A percentile compares a stretch with the other conserved stretches of the same genome.
Conservation (phyloP, 2,888 invertebrate species). For the Ormyrus nitidulus region DNA sequence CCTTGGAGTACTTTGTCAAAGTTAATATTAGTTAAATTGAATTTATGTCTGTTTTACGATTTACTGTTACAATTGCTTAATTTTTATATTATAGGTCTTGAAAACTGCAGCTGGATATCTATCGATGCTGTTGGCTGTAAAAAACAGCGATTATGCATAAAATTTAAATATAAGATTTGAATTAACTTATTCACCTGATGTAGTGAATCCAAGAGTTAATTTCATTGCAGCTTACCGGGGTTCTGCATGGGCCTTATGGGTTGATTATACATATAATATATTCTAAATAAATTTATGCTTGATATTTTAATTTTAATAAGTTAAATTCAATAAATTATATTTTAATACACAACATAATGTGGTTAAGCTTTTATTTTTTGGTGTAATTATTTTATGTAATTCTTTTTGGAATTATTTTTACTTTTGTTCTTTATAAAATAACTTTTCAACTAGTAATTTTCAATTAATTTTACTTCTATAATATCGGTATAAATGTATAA, state of each 20-base stretch:
- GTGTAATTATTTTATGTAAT: too few relatives aligned
- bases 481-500: too few relatives aligned
- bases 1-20: slow-evolving; percentile 53
- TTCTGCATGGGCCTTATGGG: background rate
- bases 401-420: too few relatives aligned
- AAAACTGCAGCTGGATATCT: background rate
- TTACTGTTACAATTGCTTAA: background rate
- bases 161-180: background rate
- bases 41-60: background rate
- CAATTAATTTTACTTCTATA: too few relatives aligned
- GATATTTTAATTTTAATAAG: background rate
- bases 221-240: background rate
- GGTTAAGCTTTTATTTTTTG: too few relatives aligned
- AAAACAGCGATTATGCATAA: background rate
- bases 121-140: background rate
- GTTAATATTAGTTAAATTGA: slow-evolving; percentile 28
- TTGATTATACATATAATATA: background rate
- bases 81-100: background rate
- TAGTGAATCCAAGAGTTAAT: background rate
- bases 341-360: too few relatives aligned
- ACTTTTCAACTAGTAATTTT: too few relatives aligned
- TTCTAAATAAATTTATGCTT: background rate
- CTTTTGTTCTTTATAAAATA: too few relatives aligned
- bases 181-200: too few relatives aligned
- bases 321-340: too few relatives aligned